These are phyloP conservation scores for Meiosimyza decipiens DNA, from an alignment of 2,888 invertebrate genomes.

Conservation along the genomic window DNA sequence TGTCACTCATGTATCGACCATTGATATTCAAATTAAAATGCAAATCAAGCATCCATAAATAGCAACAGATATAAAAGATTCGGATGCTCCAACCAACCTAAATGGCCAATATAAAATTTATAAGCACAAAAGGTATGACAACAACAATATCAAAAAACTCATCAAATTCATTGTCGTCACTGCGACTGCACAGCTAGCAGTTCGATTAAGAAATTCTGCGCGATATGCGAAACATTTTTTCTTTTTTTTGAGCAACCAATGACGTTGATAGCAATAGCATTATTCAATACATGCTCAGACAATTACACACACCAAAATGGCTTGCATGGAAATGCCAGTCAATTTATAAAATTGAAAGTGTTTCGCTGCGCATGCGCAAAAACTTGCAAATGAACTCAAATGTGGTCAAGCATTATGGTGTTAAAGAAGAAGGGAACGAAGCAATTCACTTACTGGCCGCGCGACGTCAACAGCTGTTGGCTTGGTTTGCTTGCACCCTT, in stretches of 20 bases:
- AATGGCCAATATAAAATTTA: no score
- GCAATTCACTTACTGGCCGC: no score
- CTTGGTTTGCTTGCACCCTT: no score
- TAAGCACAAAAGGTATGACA: no score
- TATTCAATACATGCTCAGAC: background rate
- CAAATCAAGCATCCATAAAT: no score
- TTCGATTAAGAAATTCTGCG: conserved; percentile 17
- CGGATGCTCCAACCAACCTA: no score
- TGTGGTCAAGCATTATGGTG: background rate
- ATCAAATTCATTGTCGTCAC: conserved; percentile 1
- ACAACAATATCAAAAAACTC: background rate
- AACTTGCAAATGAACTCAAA: background rate
- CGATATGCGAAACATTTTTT: conserved; percentile 20
- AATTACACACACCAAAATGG: conserved; percentile 15
- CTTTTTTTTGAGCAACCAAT: background rate
- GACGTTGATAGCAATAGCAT: conserved; percentile 26
- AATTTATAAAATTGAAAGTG: conserved; percentile 20
- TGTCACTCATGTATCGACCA: no score
- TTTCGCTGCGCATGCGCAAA: background rate
- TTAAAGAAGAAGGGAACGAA: no score
- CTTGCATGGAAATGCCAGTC: no score
- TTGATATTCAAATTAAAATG: no score
- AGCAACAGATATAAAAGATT: no score
- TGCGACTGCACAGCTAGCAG: background rate
- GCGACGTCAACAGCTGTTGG: no score